phyloP scores from a whole-genome alignment of 2,113 vertebrate genomes.

The Chaetodon trifascialis region DNA sequence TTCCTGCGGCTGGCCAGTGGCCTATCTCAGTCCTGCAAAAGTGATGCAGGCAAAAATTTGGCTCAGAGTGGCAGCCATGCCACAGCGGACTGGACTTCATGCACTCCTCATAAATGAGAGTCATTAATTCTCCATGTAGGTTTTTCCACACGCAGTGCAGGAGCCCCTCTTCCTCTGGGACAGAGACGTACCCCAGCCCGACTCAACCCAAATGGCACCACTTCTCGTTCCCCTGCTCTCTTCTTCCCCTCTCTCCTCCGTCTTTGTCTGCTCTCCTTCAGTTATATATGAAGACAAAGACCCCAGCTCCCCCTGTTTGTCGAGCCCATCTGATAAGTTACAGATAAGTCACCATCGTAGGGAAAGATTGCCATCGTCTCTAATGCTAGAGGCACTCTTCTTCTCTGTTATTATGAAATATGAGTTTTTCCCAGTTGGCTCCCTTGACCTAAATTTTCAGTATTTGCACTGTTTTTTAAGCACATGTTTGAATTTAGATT shows the following conservation, averaged over 20 bases:
- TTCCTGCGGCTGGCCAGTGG: slow-evolving; percentile 65
- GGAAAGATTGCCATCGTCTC: slow-evolving; percentile 59
- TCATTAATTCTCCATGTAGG: slow-evolving; percentile 78
- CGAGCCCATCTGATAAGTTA: slow-evolving; percentile 74
- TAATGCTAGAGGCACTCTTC: slow-evolving; percentile 59
- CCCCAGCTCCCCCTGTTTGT: slow-evolving; percentile 49
- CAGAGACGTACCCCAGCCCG: slow-evolving; percentile 16
- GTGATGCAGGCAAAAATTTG: slow-evolving; percentile 64
- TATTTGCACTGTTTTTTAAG: slow-evolving; percentile 53
- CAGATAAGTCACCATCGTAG: slow-evolving; percentile 66
- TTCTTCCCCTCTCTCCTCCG: background rate
- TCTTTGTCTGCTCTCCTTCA: slow-evolving; percentile 36
- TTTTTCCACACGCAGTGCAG: slow-evolving; percentile 53
- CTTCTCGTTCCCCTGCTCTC: slow-evolving; percentile 21
- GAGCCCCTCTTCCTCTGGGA: slow-evolving; percentile 52
- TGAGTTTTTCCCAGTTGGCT: slow-evolving; percentile 53
- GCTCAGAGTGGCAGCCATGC: slow-evolving; percentile 61
- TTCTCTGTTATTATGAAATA: slow-evolving; percentile 58
- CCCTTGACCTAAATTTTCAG: slow-evolving; percentile 65
- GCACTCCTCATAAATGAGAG: slow-evolving; percentile 74
- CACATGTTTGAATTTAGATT: slow-evolving; percentile 32
- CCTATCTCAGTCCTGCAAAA: slow-evolving; percentile 67
- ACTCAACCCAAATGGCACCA: slow-evolving; percentile 47
- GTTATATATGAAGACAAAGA: slow-evolving; percentile 57
- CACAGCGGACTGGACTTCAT: slow-evolving; percentile 69